Base-by-base conservation (phyloP, 2,797 vertebrate species). In the Bothrops alternatus region DNA sequence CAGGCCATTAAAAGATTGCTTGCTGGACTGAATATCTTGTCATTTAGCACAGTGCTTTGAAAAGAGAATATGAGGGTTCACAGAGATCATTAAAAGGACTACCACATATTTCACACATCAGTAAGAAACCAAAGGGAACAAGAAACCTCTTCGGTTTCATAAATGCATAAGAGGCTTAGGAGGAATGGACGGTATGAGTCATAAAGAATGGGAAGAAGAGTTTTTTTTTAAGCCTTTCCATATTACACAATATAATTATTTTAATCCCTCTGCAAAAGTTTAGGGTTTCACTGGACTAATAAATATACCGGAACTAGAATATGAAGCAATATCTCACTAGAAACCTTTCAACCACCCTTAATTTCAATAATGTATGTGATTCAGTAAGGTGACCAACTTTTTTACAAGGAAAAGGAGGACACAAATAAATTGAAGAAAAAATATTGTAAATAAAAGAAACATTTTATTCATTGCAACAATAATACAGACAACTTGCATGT, bases 141-240 rank as follows among this genome's bases (percentile, higher is more conserved):
- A 88, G 25, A 4, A 0, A 60, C 0, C 57, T 58, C 90, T 69
- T 47, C 18, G 0, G 14, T 61, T 92, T 8, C 12, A 73, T 47
- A 65, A 93, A 91, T 90, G 32, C 55, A 28, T 87, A 82, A 91
- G 93, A 92, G 94, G 94, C 93, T 93, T 65, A 73, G 55, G 78
- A 90, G 90, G 95, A 96, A 96, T 93, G 60, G 90, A 90, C n/a
- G 63, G 82, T 0, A 90, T 61, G 92, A 94, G 86, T 91, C 91
- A 87, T 91, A 73, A 73, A 94, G 90, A 61, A 91, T 58, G 87
- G 60, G 78, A 23, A 7, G 18, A 47, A 4, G 25, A 58, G 58
- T 92, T 94, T n/a, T 82, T 85, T 82, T 85, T 28, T 13, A 58
- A 82, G 78, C 23, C 16, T 20, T 63, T 85, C 32, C 69, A 82